A percentile compares a stretch with the other conserved stretches of the same genome.
Evolutionary conservation across 2,888 invertebrate genomes (phyloP).

Genomic region (Andrena bucephala): DNA sequence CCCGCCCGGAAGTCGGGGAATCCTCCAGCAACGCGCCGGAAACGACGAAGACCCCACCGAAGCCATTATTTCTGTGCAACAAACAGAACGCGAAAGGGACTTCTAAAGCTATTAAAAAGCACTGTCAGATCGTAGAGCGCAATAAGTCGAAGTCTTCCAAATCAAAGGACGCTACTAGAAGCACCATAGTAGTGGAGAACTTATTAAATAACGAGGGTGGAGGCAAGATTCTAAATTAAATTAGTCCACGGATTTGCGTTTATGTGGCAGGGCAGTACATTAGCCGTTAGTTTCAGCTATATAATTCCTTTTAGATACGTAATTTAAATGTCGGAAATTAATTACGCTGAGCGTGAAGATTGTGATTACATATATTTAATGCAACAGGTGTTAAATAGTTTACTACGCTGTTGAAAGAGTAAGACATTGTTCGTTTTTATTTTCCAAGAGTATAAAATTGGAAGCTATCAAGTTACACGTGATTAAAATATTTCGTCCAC

Average conservation of each 20-base stretch:
- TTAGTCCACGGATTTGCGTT: neutral
- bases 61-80: slow-evolving; percentile 61
- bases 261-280: slow-evolving; percentile 6
- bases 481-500: neutral
- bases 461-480: neutral
- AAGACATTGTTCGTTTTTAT: neutral
- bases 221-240: slow-evolving; percentile 48
- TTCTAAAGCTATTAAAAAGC: slow-evolving; percentile 63
- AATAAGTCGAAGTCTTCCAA: slow-evolving; percentile 74
- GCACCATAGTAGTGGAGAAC: slow-evolving; percentile 18
- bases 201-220: slow-evolving; percentile 13
- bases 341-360: slow-evolving; percentile 12
- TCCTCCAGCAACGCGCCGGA: slow-evolving; percentile 63
- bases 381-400: neutral
- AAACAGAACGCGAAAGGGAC: slow-evolving; percentile 70
- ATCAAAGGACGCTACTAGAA: slow-evolving; percentile 62
- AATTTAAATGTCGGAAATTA: slow-evolving; percentile 9
- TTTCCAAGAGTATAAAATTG: slow-evolving; percentile 9
- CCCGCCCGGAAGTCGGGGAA: slow-evolving; percentile 75
- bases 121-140: slow-evolving; percentile 66
- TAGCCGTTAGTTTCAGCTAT: slow-evolving; percentile 15
- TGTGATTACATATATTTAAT: slow-evolving; percentile 14
- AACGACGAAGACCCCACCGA: slow-evolving; percentile 33
- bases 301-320: slow-evolving; percentile 15
- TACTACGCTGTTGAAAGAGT: slow-evolving; percentile 3